Evolutionary conservation across 2,113 vertebrate genomes (phyloP).

Genomic region (Anoplopoma fimbria): DNA sequence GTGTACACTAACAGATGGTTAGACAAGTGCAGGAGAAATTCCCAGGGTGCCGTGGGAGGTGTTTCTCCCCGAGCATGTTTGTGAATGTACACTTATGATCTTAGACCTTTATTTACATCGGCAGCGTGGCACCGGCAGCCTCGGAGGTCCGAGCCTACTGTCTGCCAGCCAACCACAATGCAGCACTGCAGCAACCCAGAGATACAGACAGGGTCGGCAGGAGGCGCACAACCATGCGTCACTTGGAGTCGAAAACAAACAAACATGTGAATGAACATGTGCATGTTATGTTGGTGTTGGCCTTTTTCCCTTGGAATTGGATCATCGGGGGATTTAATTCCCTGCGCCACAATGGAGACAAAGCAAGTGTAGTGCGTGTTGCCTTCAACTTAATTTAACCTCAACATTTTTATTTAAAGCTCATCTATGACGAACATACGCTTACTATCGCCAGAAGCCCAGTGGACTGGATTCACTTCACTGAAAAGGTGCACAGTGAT

Average conservation of each 20-base stretch:
- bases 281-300: too few species aligned
- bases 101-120: constrained; percentile 61
- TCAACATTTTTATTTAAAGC: background rate
- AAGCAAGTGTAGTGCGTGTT: background rate
- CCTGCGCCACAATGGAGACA: background rate
- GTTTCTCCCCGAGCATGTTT: constrained; percentile 24
- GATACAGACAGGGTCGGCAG: too few species aligned
- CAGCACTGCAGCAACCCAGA: background rate
- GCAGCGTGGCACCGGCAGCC: constrained; percentile 30
- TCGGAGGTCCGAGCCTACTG: constrained; percentile 28
- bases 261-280: background rate
- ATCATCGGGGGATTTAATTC: too few species aligned
- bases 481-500: background rate
- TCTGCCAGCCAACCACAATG: constrained; percentile 33
- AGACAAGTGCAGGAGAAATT: constrained; percentile 28
- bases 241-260: too few species aligned
- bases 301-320: too few species aligned
- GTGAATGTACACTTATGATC: constrained; percentile 34
- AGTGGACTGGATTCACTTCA: background rate
- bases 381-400: background rate
- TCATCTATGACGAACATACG: background rate
- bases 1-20: constrained; percentile 58
- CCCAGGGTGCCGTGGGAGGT: constrained; percentile 55
- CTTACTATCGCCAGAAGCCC: background rate
- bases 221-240: too few species aligned